A percentile compares a stretch with the other conserved stretches of the same genome.
These are phyloP conservation scores for Xenentodon cancila DNA, from an alignment of 2,797 vertebrate species.

Conservation along the genomic window DNA sequence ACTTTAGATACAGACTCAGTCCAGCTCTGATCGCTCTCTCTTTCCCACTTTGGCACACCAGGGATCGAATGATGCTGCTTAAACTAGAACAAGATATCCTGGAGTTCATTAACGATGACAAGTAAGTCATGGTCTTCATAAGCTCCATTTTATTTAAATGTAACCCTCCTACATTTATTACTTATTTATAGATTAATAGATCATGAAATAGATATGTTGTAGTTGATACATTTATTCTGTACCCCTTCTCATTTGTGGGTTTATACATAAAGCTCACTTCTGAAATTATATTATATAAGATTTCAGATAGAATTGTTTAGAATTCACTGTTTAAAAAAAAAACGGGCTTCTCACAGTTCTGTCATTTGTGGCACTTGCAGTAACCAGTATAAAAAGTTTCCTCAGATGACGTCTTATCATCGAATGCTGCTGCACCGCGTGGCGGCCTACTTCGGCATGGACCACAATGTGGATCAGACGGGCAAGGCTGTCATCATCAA, in stretches of 20 bases:
- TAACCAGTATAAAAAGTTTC: constrained; percentile 99
- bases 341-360: not conserved
- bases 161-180: constrained; percentile 38
- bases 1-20: constrained; percentile 12
- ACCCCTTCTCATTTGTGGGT: too few species aligned
- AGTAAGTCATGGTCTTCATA: constrained; percentile 84
- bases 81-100: constrained; percentile 99
- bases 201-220: constrained; percentile 43
- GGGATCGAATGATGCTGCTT: constrained; percentile 99
- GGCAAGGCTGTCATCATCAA: constrained; percentile 99
- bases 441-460: constrained; percentile 99
- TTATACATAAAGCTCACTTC: too few species aligned
- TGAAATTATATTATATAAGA: too few species aligned
- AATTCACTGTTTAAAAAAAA: too few species aligned
- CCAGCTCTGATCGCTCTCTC: constrained; percentile 7
- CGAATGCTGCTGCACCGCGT: constrained; percentile 98
- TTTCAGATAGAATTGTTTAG: too few species aligned
- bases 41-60: constrained; percentile 63
- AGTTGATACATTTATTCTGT: constrained; percentile 18
- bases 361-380: constrained; percentile 64
- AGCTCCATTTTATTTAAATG: constrained; percentile 45
- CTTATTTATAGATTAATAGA: constrained; percentile 48
- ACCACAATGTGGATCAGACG: constrained; percentile 99
- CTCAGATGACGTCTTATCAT: constrained; percentile 99
- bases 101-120: constrained; percentile 98